Evolutionary conservation across 2,113 vertebrate species (phyloP), one percentile per base, ranked within the genome.

Genomic region (Nanorana parkeri): DNA sequence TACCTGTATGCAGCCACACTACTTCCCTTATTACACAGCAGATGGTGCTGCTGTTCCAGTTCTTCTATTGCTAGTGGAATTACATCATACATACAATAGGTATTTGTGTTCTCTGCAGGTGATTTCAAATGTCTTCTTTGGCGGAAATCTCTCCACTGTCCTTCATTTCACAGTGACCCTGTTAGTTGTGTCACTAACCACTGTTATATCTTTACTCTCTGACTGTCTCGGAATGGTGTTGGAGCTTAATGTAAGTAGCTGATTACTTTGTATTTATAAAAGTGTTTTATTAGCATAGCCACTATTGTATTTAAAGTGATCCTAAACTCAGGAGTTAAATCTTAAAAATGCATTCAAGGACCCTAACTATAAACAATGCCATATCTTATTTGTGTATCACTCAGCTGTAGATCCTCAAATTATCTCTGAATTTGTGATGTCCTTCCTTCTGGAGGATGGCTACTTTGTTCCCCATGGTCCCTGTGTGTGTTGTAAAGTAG

Each of bases 161-260:
- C 87, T 91, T 85, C 97, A 98, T 76, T n/a, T 92, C 75, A 21
- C 86, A 60, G 41, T 98, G 81, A 98, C 97, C 0, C 1, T 94
- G 47, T 65, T 92, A 54, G 93, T 98, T 78, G 83, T 98, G 84
- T 87, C 88, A 41, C 84, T 88, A 74, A 94, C 92, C 8, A 95
- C 92, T 5, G 86, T 90, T 7, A 10, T 96, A 17, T 99, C 98
- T 11, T 83, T 98, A 84, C 80, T 84, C 10, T 94, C 88, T 28
- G 96, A 99, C 80, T 99, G 98, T 84, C 94, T 98, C 83, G 97
- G 96, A 85, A 91, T 95, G 74, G 96, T 98, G 86, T 86, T 99
- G 88, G 96, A 96, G 82, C 90, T 98, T 76, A 99, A 95, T 87
- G 97, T 99, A 91, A 98, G 96, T 95, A 83, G 77, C 68, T 60